phyloP scores from a whole-genome alignment of 2,113 vertebrate species.

The Podarcis raffonei region DNA sequence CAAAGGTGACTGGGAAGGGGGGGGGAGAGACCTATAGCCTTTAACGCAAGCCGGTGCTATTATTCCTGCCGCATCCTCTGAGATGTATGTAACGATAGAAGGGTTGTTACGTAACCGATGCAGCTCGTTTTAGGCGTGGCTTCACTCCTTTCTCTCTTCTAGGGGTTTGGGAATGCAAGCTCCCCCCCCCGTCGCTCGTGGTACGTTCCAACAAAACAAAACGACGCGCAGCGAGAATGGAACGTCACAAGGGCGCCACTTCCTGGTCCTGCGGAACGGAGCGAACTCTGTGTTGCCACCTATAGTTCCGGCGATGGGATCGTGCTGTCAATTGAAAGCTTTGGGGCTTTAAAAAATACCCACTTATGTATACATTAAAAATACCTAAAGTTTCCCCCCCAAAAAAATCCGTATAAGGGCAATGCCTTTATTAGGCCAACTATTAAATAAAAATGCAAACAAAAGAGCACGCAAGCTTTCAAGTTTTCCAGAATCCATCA shows the following conservation, averaged over 20 bases:
- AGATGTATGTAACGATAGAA: not conserved
- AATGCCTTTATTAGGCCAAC: no score
- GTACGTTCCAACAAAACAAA: conserved; percentile 23
- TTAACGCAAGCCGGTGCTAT: not conserved
- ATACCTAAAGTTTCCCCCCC: no score
- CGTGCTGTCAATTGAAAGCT: not conserved
- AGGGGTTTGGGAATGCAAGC: not conserved
- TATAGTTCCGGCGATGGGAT: not conserved
- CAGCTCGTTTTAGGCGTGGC: not conserved
- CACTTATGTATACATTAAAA: no score
- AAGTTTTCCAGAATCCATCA: no score
- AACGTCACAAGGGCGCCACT: not conserved
- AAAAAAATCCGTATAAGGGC: no score
- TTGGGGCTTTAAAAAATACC: not conserved
- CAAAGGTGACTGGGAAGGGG: not conserved
- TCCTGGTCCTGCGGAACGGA: not conserved
- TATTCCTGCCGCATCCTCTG: not conserved
- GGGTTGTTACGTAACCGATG: not conserved
- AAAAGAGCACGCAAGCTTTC: no score
- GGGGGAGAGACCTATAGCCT: not conserved
- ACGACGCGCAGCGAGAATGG: not conserved
- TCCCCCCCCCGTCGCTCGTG: not conserved
- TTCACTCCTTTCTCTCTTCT: not conserved
- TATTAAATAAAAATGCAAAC: no score
- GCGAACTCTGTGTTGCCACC: not conserved